Evolutionary conservation across 2,113 vertebrate genomes (phyloP), one percentile per base, ranked within the genome.

Genomic region (Pogonocichla stellata): DNA sequence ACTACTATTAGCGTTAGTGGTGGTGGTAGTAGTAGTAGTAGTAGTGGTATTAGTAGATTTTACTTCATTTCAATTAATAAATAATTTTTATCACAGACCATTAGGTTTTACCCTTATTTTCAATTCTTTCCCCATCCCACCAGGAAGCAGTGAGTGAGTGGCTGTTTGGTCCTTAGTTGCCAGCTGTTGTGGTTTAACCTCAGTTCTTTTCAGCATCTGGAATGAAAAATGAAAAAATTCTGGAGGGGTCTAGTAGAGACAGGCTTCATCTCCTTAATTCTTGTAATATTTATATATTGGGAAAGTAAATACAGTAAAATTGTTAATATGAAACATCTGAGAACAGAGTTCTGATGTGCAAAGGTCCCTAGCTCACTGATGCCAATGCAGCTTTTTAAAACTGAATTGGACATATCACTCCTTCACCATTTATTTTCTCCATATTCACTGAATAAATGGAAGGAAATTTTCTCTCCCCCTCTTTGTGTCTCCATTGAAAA

Each of bases 1-100:
- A 45, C 19, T 47, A 47, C 5, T 23, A 22, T 5, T 28, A 23
- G 7, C 57, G 12, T 0, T 53, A 65, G 1, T 33, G 19, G 1
- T 38, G 23, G 20, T 14, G 16, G 1, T 50, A 8, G 24, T 50
- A 24, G 47, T 10, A 24, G 6, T 28, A 24, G 4, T 57, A 16
- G 1, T 43, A 65, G 17, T 12, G 26, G 1, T 28, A n/a, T 20
- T 13, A 23, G 17, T 23, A n/a, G 22, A 31, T 66, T 66, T 66
- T 25, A 29, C 10, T 43, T 45, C 0, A 15, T 66, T 73, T 51
- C 12, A 58, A n/a, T 43, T 57, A 65, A 48, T 36, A 45, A 81
- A 20, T 10, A 11, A 4, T 20, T 51, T 72, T 74, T n/a, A 38
- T 60, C 3, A 3, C 5, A 29, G 26, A 53, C 5, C 4, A 14